Conservation (phyloP, 2,113 vertebrate species). For the Lepus europaeus region DNA sequence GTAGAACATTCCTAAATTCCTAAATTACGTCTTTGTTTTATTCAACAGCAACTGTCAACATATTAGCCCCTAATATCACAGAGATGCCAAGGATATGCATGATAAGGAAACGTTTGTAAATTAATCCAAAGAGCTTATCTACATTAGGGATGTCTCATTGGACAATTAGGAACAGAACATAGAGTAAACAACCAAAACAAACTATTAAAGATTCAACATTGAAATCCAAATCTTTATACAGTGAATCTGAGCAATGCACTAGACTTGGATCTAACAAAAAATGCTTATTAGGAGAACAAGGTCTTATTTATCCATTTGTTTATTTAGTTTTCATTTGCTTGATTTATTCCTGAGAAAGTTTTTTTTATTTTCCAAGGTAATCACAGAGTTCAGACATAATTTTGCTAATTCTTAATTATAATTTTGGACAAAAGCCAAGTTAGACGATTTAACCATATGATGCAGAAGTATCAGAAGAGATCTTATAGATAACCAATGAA, state of each 20-base stretch:
- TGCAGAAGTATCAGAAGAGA: neutral
- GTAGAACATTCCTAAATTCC: conserved; percentile 4
- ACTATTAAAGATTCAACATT: neutral
- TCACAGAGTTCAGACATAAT: neutral
- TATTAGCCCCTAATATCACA: neutral
- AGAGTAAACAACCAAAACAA: conserved; percentile 60
- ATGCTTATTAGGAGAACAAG: conserved; percentile 66
- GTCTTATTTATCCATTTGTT: neutral
- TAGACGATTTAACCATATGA: neutral
- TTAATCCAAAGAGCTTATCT: conserved; percentile 58
- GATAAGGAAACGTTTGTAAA: conserved; percentile 54
- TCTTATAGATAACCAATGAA: neutral
- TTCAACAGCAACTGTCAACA: neutral
- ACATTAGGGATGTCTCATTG: neutral
- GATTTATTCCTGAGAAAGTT: conserved; percentile 45
- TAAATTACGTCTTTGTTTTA: conserved; percentile 30
- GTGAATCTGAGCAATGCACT: neutral
- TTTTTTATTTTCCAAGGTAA: conserved; percentile 20
- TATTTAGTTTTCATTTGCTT: neutral
- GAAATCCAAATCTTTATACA: conserved; percentile 15
- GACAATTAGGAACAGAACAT: conserved; percentile 39
- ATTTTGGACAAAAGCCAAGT: conserved; percentile 46
- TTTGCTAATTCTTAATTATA: conserved; percentile 35
- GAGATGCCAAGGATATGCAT: conserved; percentile 34
- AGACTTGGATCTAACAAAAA: conserved; percentile 6